Percentiles rank a stretch among this genome's conserved stretches.
Evolutionary conservation across 2,113 vertebrate species (phyloP).

Genomic region (Leptobrachium ailaonicum): DNA sequence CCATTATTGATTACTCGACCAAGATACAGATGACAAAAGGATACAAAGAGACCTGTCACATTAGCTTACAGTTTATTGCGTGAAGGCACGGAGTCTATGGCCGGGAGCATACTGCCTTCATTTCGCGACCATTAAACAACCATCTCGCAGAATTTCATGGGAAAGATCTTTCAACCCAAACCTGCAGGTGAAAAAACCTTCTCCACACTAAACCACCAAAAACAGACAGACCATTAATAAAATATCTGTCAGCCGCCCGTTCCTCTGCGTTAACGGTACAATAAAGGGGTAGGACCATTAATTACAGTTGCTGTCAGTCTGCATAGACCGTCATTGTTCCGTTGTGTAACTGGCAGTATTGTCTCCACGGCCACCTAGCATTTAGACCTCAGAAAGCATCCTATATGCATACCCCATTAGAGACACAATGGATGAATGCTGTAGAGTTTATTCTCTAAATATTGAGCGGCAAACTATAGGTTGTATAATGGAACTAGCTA

Average conservation of each 20-base stretch:
- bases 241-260: slow-evolving; percentile 83
- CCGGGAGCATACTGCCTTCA: slow-evolving; percentile 82
- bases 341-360: slow-evolving; percentile 75
- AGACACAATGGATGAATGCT: not conserved
- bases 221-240: slow-evolving; percentile 94
- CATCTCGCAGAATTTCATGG: slow-evolving; percentile 76
- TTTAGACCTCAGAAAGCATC: slow-evolving; percentile 57
- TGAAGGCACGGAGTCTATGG: slow-evolving; percentile 73
- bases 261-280: slow-evolving; percentile 73
- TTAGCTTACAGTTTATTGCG: slow-evolving; percentile 80
- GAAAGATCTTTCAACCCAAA: slow-evolving; percentile 76
- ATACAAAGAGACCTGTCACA: slow-evolving; percentile 79
- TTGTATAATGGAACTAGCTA: no score
- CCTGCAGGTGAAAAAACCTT: slow-evolving; percentile 80
- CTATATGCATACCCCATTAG: not conserved
- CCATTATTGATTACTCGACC: slow-evolving; percentile 67
- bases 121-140: slow-evolving; percentile 81
- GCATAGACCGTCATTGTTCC: slow-evolving; percentile 82
- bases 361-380: slow-evolving; percentile 85
- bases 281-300: slow-evolving; percentile 89
- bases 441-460: no score
- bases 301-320: slow-evolving; percentile 91
- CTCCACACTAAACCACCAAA: slow-evolving; percentile 76
- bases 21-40: slow-evolving; percentile 79
- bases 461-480: no score